These are phyloP conservation scores for Isichthys henryi DNA, from an alignment of 2,113 vertebrate species.

Conservation along the genomic window DNA sequence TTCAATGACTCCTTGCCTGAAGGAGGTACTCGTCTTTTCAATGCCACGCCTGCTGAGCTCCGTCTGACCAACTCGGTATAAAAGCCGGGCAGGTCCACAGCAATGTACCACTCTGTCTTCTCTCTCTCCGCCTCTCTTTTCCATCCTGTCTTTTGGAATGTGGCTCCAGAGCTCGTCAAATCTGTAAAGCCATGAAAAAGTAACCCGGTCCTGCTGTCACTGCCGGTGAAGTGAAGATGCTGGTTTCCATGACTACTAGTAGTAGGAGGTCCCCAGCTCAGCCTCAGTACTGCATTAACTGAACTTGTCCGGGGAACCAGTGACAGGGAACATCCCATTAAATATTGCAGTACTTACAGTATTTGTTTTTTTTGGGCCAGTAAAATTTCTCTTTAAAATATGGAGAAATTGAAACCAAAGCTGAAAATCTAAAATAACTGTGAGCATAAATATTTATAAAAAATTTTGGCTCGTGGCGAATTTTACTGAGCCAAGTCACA, in stretches of 20 bases:
- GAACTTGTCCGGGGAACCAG: background rate
- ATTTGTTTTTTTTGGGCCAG: background rate
- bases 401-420: background rate
- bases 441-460: background rate
- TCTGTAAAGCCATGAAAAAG: too few species aligned
- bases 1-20: conserved; percentile 80
- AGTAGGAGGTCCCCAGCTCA: background rate
- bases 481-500: background rate
- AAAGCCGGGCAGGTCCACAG: background rate
- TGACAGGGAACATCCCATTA: background rate
- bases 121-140: background rate
- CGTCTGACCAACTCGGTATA: background rate
- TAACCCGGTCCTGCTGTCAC: background rate
- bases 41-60: background rate
- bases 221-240: background rate
- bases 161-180: background rate
- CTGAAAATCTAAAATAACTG: conserved; percentile 15
- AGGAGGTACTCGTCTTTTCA: conserved; percentile 63
- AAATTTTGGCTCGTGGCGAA: background rate
- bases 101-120: background rate
- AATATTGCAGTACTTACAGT: background rate
- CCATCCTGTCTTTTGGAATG: background rate
- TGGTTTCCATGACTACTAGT: background rate
- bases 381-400: conserved; percentile 20
- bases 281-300: background rate